Evolutionary conservation across 2,113 vertebrate genomes (phyloP), one percentile per base, ranked within the genome.

Genomic region (Erinaceus europaeus): DNA sequence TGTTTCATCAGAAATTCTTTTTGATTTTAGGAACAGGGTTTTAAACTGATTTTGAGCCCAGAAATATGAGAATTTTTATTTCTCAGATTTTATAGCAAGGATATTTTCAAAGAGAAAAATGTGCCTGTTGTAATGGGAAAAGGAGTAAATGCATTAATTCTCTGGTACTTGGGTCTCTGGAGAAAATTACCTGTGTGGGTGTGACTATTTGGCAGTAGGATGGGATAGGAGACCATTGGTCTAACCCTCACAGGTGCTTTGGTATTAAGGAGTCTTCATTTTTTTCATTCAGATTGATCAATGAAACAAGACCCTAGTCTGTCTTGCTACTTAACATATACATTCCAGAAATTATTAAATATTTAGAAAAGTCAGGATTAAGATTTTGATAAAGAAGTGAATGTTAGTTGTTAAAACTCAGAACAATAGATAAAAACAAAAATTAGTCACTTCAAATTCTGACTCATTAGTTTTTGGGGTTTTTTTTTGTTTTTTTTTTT

Each of bases 121-220:
- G 34, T 0, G 4, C n/a, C n/a, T n/a, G n/a, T 21, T 9, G 0
- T 21, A 9, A 0, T 57, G 2, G 4, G 25, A n/a, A n/a, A n/a
- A n/a, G 34, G 48, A 68, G 18, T 32, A 10, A 18, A 3, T 1
- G 5, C 18, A 29, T 52, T 13, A 8, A 2, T 27, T 14, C 29
- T 57, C 4, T 27, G 23, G 27, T 12, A 12, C 27, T 11, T 3
- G 6, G 11, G 2, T 14, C 21, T 78, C 14, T 3, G 38, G 13
- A 69, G 71, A 17, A 27, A 21, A 11, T 21, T 0, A 0, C 65
- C 52, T 6, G 0, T 8, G 0, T 7, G 14, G 6, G 4, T 11
- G 50, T 6, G 12, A 17, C n/a, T n/a, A n/a, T 25, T 57, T 17
- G 4, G 6, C 55, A 9, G 25, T 8, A 18, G 23, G 17, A 18